These are phyloP conservation scores for Macquaria ambigua DNA, from an alignment of 2,113 vertebrate species.

Conservation along the genomic window DNA sequence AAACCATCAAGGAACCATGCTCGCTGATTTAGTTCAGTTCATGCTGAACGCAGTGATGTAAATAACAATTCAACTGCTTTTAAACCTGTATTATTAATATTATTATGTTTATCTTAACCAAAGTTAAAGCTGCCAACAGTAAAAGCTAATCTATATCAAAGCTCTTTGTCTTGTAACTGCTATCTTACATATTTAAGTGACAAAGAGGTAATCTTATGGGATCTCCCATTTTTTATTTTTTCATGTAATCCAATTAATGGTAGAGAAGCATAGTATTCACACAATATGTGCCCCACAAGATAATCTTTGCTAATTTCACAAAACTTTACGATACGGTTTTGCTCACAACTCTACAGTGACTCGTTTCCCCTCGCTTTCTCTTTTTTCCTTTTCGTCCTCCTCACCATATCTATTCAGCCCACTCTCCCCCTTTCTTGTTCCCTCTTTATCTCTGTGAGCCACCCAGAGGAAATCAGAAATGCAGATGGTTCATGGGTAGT, in stretches of 20 bases:
- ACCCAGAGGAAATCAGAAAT: constrained; percentile 58
- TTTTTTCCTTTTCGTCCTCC: background rate
- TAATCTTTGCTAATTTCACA: background rate
- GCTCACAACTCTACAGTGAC: background rate
- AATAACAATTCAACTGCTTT: background rate
- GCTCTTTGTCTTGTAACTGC: background rate
- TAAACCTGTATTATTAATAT: background rate
- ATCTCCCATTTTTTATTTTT: background rate
- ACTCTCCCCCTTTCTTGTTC: background rate
- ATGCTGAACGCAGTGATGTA: background rate
- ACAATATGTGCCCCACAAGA: background rate
- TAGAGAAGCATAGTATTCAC: background rate
- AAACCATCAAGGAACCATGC: background rate
- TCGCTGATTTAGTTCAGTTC: background rate
- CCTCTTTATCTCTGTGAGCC: constrained; percentile 18
- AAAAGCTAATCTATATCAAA: background rate
- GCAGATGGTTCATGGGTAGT: constrained; percentile 23
- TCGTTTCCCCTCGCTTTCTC: background rate
- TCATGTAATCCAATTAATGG: background rate
- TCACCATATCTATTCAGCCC: background rate
- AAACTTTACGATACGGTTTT: background rate
- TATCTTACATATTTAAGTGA: background rate
- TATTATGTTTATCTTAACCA: too few relatives aligned
- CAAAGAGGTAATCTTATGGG: background rate
- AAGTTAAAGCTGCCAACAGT: background rate